phyloP scores from a whole-genome alignment of 64 coral and sea anemone genomes.

The Acropora tenuis region DNA sequence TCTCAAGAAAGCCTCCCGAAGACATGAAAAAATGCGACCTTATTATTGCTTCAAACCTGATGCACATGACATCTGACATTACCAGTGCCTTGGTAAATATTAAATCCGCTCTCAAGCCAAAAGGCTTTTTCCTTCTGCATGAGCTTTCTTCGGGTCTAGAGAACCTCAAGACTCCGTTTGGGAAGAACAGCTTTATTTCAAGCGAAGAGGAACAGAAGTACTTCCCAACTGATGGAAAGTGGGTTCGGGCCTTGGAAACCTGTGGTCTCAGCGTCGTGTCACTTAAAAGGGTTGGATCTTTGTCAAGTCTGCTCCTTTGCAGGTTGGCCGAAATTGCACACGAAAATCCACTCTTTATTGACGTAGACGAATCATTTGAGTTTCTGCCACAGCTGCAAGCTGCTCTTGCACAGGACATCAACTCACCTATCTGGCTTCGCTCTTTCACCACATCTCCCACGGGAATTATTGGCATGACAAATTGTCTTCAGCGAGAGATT shows the following conservation, averaged over 20 bases:
- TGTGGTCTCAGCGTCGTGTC: conserved; percentile 54
- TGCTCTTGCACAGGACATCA: conserved; percentile 31
- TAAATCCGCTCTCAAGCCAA: conserved; percentile 39
- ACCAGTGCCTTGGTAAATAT: conserved; percentile 48
- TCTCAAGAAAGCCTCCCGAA: conserved; percentile 54
- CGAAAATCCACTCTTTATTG: conserved; percentile 62
- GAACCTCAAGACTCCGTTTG: conserved; percentile 16
- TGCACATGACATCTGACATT: conserved; percentile 37
- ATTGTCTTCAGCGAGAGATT: conserved; percentile 77
- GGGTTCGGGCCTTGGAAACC: conserved; percentile 16
- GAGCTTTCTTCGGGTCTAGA: conserved; percentile 16
- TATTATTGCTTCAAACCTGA: conserved; percentile 66
- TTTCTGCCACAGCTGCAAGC: conserved; percentile 69
- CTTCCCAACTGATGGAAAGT: conserved; percentile 25
- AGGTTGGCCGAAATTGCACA: conserved; percentile 30
- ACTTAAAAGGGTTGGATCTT: conserved; percentile 46
- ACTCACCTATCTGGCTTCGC: conserved; percentile 70
- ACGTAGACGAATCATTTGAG: conserved; percentile 81
- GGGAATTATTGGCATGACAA: conserved; percentile 84
- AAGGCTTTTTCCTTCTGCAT: conserved; percentile 74
- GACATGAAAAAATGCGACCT: conserved; percentile 70
- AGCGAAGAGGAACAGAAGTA: conserved; percentile 11
- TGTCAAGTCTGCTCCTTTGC: conserved; percentile 71
- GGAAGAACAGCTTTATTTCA: conserved; percentile 9
- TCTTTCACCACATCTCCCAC: conserved; percentile 27